Base-by-base conservation (phyloP, 1,140 invertebrate genomes). In the Acromyrmex echinatior region DNA sequence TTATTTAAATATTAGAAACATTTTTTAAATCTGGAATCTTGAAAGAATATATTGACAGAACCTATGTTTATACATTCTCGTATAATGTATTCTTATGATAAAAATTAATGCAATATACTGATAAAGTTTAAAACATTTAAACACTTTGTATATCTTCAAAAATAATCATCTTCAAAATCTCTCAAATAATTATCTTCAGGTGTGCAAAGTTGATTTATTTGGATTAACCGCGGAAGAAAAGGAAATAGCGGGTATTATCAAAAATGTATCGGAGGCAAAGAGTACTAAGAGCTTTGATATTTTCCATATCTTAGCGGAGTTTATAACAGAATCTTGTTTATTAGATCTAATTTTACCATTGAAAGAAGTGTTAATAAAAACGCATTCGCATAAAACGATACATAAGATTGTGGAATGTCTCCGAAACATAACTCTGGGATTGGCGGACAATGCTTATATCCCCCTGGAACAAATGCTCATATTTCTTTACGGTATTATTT, bases 181-280 rank as follows among this genome's bases (percentile, higher is more conserved):
- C 21, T 21, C 21, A 60, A 76, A 53, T 25, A 28, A 85, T 86
- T 80, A 68, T 99, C 65, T 95, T 98, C 81, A 97, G 96, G 95
- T 98, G 14, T 99, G 98, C 86, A 97, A 97, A 70, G 96, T 98
- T 84, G 99, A 99, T 95, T 95, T 99, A 16, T 99, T 99, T 95
- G 98, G 98, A 0, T 96, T 97, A 58, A 96, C 97, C 1, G 97
- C 97, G 0, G 99, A 99, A 94, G 99, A 99, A 94, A 99, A 99
- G 95, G 98, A 99, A 95, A 97, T 99, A 0, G 96, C 96, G 1
- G 98, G 98, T 90, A 97, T 99, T 51, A 97, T 97, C 9, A 96
- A 96, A 25, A 98, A 99, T 94, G 96, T 97, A 7, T 96, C 97
- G 0, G 98, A 98, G 96, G 98, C 98, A 0, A 97, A 97, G 92